Conservation (phyloP, 2,113 vertebrate species). For the Aramus guarauna region DNA sequence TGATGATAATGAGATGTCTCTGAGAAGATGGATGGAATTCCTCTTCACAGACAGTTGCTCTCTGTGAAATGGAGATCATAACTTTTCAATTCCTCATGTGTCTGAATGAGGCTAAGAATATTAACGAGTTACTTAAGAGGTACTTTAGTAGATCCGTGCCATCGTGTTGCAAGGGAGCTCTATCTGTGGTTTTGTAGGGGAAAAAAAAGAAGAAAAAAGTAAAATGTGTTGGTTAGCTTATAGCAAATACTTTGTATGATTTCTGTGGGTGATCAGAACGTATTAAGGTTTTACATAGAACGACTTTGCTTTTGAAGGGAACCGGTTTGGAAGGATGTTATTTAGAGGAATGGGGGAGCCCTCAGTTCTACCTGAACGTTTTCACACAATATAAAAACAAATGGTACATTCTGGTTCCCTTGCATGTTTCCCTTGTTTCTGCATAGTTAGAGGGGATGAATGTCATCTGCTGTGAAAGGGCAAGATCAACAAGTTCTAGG, state of each 20-base stretch:
- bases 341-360: background rate
- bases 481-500: constrained; percentile 12
- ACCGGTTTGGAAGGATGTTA: background rate
- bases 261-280: background rate
- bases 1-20: background rate
- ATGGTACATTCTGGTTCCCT: background rate
- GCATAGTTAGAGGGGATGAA: background rate
- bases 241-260: background rate
- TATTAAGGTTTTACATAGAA: background rate
- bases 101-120: background rate
- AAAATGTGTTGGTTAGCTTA: background rate
- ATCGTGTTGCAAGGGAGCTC: background rate
- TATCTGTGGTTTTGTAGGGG: background rate
- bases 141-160: background rate
- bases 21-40: background rate
- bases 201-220: background rate
- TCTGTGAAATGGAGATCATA: background rate
- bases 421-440: background rate
- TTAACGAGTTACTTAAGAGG: background rate
- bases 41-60: background rate
- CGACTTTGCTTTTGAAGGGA: background rate
- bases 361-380: background rate
- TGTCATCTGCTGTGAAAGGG: background rate
- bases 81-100: background rate
- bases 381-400: constrained; percentile 19